A percentile compares a stretch with the other conserved stretches of the same genome.
phyloP scores from a whole-genome alignment of 2,888 invertebrate species.

The Chirona hameri region DNA sequence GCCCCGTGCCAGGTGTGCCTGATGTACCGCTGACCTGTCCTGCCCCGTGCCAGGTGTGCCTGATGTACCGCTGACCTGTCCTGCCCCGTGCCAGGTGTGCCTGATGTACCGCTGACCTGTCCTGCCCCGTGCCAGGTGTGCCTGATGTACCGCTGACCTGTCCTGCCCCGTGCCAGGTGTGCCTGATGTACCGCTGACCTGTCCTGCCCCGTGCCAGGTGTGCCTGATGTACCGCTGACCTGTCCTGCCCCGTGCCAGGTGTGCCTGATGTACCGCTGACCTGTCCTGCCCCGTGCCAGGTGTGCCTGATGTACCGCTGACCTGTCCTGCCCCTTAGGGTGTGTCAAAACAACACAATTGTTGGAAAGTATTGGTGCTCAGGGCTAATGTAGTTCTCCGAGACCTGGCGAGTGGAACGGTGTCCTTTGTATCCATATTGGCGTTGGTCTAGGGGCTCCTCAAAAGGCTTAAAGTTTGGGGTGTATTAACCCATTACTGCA shows the following conservation, averaged over 20 bases:
- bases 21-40: conserved; percentile 71
- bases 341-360: too few species aligned
- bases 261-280: conserved; percentile 86
- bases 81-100: conserved; percentile 62
- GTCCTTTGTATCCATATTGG: too few species aligned
- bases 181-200: conserved; percentile 81
- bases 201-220: conserved; percentile 53
- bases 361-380: too few species aligned
- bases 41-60: conserved; percentile 64
- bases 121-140: conserved; percentile 61
- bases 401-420: too few species aligned
- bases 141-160: conserved; percentile 77
- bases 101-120: conserved; percentile 76
- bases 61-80: conserved; percentile 74
- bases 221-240: conserved; percentile 86
- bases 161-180: conserved; percentile 58
- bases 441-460: too few species aligned
- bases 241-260: conserved; percentile 53
- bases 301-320: conserved; percentile 89
- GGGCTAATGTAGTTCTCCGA: too few species aligned
- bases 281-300: conserved; percentile 51
- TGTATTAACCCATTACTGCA: too few species aligned
- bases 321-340: too few species aligned
- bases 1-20: conserved; percentile 67
- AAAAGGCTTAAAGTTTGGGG: too few species aligned